Base-by-base conservation (phyloP, 2,113 vertebrate genomes). In the Gobius niger region DNA sequence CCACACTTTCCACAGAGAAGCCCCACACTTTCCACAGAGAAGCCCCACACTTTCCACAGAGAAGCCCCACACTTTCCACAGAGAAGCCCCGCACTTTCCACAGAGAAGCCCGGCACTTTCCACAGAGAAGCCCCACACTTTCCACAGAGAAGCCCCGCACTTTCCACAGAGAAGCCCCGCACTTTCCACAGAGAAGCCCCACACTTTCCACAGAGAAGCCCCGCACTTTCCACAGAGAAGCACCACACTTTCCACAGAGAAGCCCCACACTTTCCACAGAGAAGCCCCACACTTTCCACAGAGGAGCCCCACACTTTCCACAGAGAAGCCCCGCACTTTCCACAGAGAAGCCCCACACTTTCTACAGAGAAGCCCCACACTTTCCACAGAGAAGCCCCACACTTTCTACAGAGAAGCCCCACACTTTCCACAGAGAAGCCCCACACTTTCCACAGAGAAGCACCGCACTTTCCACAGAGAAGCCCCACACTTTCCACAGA, bases 201-300 rank as follows among this genome's bases (percentile, higher is more conserved):
- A 72, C 75, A 75, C 51, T 62, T 53, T 11, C 67, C 75, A 71
- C 70, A 71, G 72, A 47, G 63, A 70, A 34, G n/a, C n/a, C n/a
- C n/a, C n/a, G n/a, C n/a, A n/a, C n/a, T n/a, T n/a, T n/a, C n/a
- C n/a, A n/a, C n/a, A n/a, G n/a, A n/a, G n/a, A n/a, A 24, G 42
- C 9, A 16, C 67, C 65, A 72, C 75, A 75, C 51, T 62, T 53
- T 11, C 67, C 75, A 71, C 70, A 71, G 72, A 47, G 63, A 70
- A 24, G 42, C 9, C 19, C 67, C 65, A 72, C 75, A 75, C 51
- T 62, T 53, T 11, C 67, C 75, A 71, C 70, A 71, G 72, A 47
- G 63, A 70, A 34, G n/a, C n/a, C n/a, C n/a, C n/a, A n/a, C n/a
- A n/a, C n/a, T n/a, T n/a, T n/a, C n/a, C n/a, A n/a, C n/a, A n/a